Evolutionary conservation across 2,797 vertebrate species (phyloP), one percentile per base, ranked within the genome.

Genomic region (Harpagifer antarcticus): DNA sequence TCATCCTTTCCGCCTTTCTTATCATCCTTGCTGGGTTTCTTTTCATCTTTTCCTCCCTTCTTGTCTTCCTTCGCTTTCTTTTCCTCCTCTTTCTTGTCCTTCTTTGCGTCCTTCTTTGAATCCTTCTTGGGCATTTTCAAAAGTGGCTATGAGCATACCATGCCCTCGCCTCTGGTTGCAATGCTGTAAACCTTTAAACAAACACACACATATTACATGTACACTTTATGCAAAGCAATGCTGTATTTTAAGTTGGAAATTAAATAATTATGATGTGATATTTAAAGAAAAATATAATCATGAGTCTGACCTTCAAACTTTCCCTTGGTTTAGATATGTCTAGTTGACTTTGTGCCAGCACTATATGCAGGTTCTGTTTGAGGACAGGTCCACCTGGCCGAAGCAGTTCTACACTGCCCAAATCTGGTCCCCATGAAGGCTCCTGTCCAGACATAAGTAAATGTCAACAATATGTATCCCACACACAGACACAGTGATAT

Each of bases 51-150:
- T 53, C 89, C 83, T 66, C 88, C 86, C 66, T 94, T 94, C 44
- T 93, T 92, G 43, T 91, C 89, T 67, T 91, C 87, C 64, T 91
- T 94, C 31, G 86, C 89, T 82, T 92, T 92, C 68, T 90, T 93
- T 72, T 93, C 92, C 40, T 93, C 91, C 27, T 92, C 92, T 77
- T 94, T 93, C 78, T 91, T 91, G 80, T 92, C 33, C 33, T 37
- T 37, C 23, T 94, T 93, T 48, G 90, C 49, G 68, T 92, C 89
- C 78, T 92, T 92, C 90, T 96, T 96, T 40, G 92, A n/a, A 54
- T 94, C 94, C 79, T 95, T 94, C 87, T 88, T 95, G 0, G 61
- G 94, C 96, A 97, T 96, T 81, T 88, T 82, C 76, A 84, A 15
- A 4, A 87, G 16, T 69, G 17, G 8, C 55, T 91, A 89, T 1